Evolutionary conservation across 2,888 invertebrate species (phyloP).

Genomic region (Iselma pallidipennis): DNA sequence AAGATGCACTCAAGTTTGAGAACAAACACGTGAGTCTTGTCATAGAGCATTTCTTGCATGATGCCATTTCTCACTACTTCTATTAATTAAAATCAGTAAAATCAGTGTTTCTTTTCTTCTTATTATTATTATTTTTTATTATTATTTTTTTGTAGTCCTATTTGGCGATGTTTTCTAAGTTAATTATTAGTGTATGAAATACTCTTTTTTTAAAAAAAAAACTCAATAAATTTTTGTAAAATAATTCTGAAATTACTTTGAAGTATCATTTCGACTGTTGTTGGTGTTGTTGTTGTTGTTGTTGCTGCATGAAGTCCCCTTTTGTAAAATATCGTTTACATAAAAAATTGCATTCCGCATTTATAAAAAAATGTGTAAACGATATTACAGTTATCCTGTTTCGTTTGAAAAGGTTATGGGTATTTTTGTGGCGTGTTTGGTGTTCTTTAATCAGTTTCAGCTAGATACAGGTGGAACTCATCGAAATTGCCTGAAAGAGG

Average conservation of each 20-base stretch:
- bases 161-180: background rate
- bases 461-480: background rate
- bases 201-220: background rate
- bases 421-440: background rate
- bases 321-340: background rate
- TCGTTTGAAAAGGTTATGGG: background rate
- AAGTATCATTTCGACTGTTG: too few relatives aligned
- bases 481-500: background rate
- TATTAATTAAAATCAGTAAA: conserved; percentile 34
- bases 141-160: background rate
- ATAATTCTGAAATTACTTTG: too few relatives aligned
- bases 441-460: background rate
- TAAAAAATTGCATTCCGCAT: too few relatives aligned
- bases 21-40: conserved; percentile 62
- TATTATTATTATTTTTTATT: background rate
- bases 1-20: conserved; percentile 64
- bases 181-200: background rate
- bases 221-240: too few relatives aligned
- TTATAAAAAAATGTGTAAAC: too few relatives aligned
- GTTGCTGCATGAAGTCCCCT: background rate
- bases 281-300: background rate
- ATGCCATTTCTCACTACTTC: conserved; percentile 50
- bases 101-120: background rate
- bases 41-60: conserved; percentile 52
- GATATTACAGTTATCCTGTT: too few relatives aligned